Evolutionary conservation across 2,113 vertebrate genomes (phyloP), one percentile per base, ranked within the genome.

Genomic region (Rynchops niger): DNA sequence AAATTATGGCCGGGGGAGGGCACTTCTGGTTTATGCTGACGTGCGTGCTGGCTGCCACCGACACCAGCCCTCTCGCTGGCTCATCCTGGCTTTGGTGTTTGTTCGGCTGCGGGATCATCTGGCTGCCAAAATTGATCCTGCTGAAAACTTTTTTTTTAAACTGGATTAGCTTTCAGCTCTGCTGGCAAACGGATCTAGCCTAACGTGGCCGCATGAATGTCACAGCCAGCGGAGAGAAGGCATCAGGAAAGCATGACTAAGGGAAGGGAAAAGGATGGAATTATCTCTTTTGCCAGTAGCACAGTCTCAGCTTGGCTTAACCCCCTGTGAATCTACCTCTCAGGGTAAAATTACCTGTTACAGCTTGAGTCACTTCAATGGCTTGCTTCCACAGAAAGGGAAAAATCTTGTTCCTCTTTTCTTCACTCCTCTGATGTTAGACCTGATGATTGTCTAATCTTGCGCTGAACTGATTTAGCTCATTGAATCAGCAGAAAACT

Each of bases 161-260:
- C 61, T 82, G 83, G 61, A 94, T 96, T 94, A 87, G 61, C 62
- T 93, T 89, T 95, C 70, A 63, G 84, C 78, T 91, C 81, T 69
- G n/a, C 90, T 96, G 96, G 95, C 93, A 94, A 79, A 58, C 5
- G 0, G 8, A 61, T 85, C 66, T 69, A 55, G 59, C 82, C 36
- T 93, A 82, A 91, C 61, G 93, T 90, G 78, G 73, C 87, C 9
- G 2, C 82, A 40, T 34, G 65, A 91, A 58, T 40, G 55, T 59
- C 0, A 0, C 65, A 96, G 94, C 91, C 83, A 94, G 78, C 1
- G 1, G 70, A 94, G 70, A 91, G 74, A 10, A 96, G 82, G 53
- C 92, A 90, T 96, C 78, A 72, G 95, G 93, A 96, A 96, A 94
- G 74, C 93, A 94, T 93, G 92, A 95, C 93, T 94, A 95, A 93